Base-by-base conservation (phyloP, 2,797 vertebrate species). In the Myripristis jacobus region DNA sequence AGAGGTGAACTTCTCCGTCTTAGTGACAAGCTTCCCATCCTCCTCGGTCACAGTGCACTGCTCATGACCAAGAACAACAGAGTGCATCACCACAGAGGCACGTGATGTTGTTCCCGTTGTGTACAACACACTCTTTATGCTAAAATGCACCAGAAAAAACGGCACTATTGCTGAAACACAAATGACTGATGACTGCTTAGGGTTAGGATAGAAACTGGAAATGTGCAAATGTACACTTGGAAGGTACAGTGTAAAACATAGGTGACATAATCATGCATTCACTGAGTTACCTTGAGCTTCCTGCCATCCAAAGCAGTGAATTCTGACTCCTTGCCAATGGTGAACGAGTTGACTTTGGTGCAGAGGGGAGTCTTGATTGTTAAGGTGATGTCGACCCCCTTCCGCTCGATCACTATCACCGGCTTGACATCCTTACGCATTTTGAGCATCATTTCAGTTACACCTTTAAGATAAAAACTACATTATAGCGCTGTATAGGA, bases 31-130 rank as follows among this genome's bases (percentile, higher is more conserved):
- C 85, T 95, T 96, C 57, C 95, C 95, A 0, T 87, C 75, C n/a
- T 94, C 90, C 84, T 96, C 77, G 63, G 89, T 91, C 61, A 95
- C 90, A 0, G 77, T 94, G 19, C 95, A 95, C 96, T 96, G 86
- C 38, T 58, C 44, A 21, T 52, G 5, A 63, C 12, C 0, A 55
- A 25, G 58, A 29, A 25, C 51, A 53, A 10, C 27, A 21, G 13
- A 53, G 12, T 16, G 25, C 3, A 25, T 27, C 50, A 27, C 27
- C 15, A 25, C 22, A 27, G 6, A 25, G 6, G 11, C 11, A 38
- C 9, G 1, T 31, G 29, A 4, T 31, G 29, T 8, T 3, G 29
- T 31, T 31, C 29, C 29, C 29, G 8, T 31, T 8, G 8, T 8
- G 8, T 31, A 31, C 4, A 31, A 4, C 29, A 31, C 8, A 4